These are phyloP conservation scores for Thripadectes ignobilis DNA, from an alignment of 2,797 vertebrate genomes.

Conservation along the genomic window DNA sequence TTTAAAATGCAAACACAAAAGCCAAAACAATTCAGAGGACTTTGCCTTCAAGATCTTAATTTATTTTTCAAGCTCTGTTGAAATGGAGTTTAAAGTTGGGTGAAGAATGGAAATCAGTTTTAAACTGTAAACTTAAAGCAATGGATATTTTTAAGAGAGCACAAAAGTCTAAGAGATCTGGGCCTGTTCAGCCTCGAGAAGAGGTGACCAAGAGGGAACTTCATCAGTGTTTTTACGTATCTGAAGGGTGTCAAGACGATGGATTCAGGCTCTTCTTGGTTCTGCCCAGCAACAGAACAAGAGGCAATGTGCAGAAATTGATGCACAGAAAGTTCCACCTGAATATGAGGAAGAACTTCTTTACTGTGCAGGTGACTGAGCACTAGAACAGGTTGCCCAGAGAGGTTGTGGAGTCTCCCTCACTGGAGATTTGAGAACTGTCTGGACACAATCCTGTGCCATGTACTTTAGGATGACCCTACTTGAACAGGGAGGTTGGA, in stretches of 20 bases:
- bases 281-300: neutral
- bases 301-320: neutral
- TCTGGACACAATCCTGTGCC: neutral
- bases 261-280: fast-evolving
- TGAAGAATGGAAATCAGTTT: neutral
- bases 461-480: neutral
- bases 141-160: neutral
- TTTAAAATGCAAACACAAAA: slow-evolving; percentile 5
- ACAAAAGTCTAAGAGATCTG: neutral
- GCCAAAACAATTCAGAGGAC: neutral
- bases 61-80: neutral
- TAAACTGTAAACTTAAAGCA: neutral
- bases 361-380: neutral
- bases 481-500: neutral
- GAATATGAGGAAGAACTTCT: neutral
- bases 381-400: neutral
- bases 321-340: neutral
- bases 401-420: neutral
- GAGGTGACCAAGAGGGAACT: neutral
- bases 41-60: neutral
- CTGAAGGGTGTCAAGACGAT: neutral
- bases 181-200: neutral
- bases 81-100: neutral
- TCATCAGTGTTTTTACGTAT: neutral
- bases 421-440: neutral